Conservation (phyloP, 2,797 vertebrate genomes). For the Amblyopsis hoosieri region DNA sequence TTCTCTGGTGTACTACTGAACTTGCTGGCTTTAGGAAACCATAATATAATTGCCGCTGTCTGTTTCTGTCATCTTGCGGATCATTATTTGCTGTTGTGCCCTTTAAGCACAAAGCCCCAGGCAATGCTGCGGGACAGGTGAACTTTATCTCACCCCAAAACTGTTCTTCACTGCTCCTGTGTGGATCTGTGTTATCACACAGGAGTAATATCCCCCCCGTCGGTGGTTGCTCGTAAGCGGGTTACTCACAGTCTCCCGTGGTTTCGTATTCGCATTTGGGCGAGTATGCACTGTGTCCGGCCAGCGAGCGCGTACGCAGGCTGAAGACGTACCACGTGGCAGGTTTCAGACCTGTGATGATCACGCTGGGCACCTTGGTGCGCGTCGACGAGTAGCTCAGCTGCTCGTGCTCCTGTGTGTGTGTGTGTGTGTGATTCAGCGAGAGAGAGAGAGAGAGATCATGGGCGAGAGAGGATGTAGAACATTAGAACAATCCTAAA, state of each 20-base stretch:
- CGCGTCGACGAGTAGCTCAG: conserved; percentile 93
- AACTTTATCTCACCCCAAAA: conserved; percentile 53
- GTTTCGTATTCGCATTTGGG: conserved; percentile 93
- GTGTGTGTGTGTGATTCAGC: no score
- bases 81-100: conserved; percentile 36
- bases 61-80: conserved; percentile 13
- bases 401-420: conserved; percentile 88
- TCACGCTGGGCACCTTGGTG: conserved; percentile 92
- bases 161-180: conserved; percentile 22
- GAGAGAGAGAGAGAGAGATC: neutral
- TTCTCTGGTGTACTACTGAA: neutral
- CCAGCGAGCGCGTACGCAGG: conserved; percentile 85
- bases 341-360: conserved; percentile 91
- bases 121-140: conserved; percentile 46
- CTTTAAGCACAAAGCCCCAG: conserved; percentile 35
- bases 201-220: neutral
- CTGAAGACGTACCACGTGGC: conserved; percentile 94
- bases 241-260: conserved; percentile 82
- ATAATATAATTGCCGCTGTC: neutral
- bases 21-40: neutral
- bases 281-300: conserved; percentile 92
- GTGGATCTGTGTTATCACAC: neutral
- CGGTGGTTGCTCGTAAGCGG: neutral
- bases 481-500: no score
- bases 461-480: neutral